Evolutionary conservation across 2,888 invertebrate species (phyloP).

Genomic region (Amiota minor): DNA sequence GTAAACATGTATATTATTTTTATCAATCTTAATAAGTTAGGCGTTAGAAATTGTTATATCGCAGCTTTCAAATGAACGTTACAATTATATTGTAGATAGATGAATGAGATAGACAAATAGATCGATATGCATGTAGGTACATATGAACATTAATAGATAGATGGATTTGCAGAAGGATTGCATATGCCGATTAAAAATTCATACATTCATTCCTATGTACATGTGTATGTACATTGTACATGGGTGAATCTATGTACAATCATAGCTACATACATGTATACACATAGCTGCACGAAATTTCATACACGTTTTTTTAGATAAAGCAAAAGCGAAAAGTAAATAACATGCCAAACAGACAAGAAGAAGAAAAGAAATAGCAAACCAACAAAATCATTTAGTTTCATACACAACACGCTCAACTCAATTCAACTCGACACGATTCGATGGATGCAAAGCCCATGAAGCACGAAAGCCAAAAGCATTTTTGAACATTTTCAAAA

Average conservation of each 20-base stretch:
- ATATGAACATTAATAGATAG: background rate
- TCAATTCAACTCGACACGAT: conserved; percentile 2
- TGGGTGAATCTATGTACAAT: background rate
- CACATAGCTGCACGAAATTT: conserved; percentile 23
- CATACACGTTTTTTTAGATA: conserved; percentile 23
- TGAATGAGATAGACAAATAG: background rate
- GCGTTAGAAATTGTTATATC: background rate
- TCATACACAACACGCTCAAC: background rate
- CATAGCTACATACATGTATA: background rate
- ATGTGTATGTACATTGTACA: background rate
- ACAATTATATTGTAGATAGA: background rate
- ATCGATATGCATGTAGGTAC: background rate
- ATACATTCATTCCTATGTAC: background rate
- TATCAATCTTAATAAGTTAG: background rate
- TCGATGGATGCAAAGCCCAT: background rate
- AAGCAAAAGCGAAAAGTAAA: conserved; percentile 15
- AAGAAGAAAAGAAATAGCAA: background rate
- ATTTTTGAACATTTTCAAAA: conserved; percentile 30
- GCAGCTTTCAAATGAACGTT: background rate
- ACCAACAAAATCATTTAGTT: background rate
- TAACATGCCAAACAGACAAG: conserved; percentile 2
- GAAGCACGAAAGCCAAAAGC: conserved; percentile 21
- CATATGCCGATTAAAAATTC: background rate
- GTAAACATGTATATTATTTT: background rate
- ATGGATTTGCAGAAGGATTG: background rate